A percentile compares a stretch with the other conserved stretches of the same genome.
phyloP scores from a whole-genome alignment of 2,888 invertebrate genomes.

The Alcis repandata region DNA sequence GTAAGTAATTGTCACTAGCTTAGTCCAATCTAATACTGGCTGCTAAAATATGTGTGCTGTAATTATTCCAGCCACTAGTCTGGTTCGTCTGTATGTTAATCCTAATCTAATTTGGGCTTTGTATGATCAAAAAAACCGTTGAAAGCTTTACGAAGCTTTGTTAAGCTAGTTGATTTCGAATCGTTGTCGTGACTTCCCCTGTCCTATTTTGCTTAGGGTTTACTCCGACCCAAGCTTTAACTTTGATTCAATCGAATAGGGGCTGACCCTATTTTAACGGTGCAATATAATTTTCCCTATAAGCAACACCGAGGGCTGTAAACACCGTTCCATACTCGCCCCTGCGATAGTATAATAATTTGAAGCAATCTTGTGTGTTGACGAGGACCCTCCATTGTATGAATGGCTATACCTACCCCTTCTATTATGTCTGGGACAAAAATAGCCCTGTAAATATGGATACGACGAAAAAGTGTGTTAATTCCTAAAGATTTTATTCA shows the following conservation, averaged over 20 bases:
- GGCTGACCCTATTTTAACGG: conserved; percentile 53
- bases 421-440: conserved; percentile 31
- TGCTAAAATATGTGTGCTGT: neutral
- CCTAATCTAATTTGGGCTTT: neutral
- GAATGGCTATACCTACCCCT: conserved; percentile 53
- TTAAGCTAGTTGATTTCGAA: conserved; percentile 20
- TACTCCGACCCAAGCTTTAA: conserved; percentile 44
- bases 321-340: conserved; percentile 52
- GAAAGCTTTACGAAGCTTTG: neutral
- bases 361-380: conserved; percentile 44
- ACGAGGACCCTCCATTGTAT: conserved; percentile 47
- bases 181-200: conserved; percentile 38
- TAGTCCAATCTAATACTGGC: conserved; percentile 22
- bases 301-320: conserved; percentile 53
- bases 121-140: neutral
- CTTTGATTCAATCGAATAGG: conserved; percentile 49
- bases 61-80: neutral
- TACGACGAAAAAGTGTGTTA: conserved; percentile 1
- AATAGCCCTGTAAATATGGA: conserved; percentile 19
- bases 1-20: conserved; percentile 57
- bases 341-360: conserved; percentile 44
- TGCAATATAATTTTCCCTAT: conserved; percentile 57
- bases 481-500: neutral
- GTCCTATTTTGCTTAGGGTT: conserved; percentile 40
- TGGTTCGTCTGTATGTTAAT: neutral